Percentiles rank a stretch among this genome's conserved stretches.
Evolutionary conservation across 1,140 invertebrate genomes (phyloP).

Genomic region (Sinella curviseta): DNA sequence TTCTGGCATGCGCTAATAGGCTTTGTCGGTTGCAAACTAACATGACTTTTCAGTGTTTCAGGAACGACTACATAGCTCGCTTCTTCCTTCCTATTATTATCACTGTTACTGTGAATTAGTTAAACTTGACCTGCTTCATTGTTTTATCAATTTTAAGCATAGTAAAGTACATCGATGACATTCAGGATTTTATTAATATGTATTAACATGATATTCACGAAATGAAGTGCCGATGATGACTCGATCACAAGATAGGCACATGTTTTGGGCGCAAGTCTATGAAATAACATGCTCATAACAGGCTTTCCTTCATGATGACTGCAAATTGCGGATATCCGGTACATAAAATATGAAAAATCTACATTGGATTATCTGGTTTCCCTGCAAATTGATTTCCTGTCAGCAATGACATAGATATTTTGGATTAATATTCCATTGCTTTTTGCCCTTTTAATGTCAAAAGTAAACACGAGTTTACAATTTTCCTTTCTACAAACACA

Average conservation of each 20-base stretch:
- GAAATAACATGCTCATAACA: not conserved
- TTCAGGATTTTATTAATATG: not conserved
- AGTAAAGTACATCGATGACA: not conserved
- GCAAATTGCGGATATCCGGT: not conserved
- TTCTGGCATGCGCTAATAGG: not conserved
- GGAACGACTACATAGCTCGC: too few species aligned
- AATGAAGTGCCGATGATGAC: too few species aligned
- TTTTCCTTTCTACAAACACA: too few species aligned
- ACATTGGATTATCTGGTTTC: too few species aligned
- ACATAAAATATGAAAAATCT: not conserved
- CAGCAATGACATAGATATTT: not conserved
- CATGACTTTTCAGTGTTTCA: too few species aligned
- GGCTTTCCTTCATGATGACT: not conserved
- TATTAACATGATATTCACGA: too few species aligned
- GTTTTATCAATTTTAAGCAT: not conserved
- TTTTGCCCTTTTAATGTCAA: too few species aligned
- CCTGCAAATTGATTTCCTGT: not conserved
- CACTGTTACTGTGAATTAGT: not conserved
- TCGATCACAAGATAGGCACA: not conserved
- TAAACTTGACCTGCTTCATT: not conserved
- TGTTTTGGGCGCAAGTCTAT: not conserved
- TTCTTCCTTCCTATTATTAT: not conserved
- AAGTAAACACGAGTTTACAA: too few species aligned
- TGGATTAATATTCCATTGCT: too few species aligned
- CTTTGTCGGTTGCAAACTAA: too few species aligned